Percentiles rank a stretch among this genome's conserved stretches.
Conservation (phyloP, 2,113 vertebrate genomes). For the Sylvia atricapilla region DNA sequence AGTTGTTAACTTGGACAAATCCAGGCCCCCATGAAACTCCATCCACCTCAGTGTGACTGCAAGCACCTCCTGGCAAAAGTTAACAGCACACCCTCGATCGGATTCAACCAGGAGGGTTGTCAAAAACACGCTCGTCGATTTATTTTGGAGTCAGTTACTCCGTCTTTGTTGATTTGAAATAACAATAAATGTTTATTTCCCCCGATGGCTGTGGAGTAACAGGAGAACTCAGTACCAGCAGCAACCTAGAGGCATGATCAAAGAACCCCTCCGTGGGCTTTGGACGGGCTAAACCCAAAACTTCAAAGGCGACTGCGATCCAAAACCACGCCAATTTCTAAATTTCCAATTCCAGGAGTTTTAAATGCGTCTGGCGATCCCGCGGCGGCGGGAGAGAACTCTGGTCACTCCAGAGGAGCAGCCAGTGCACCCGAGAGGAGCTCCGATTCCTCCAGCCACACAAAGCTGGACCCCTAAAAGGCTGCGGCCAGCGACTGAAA, state of each 20-base stretch:
- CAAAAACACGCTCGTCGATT: not conserved
- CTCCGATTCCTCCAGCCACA: not conserved
- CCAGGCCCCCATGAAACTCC: not conserved
- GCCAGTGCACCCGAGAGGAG: not conserved
- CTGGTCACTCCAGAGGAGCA: not conserved
- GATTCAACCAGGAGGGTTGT: not conserved
- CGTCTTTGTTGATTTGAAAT: constrained; percentile 6
- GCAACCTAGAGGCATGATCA: not conserved
- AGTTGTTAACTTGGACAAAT: not conserved
- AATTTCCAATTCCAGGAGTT: constrained; percentile 37
- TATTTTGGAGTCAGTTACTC: not conserved
- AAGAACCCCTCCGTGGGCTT: not conserved
- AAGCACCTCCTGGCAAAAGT: not conserved
- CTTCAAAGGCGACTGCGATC: constrained; percentile 12
- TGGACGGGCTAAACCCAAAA: not conserved
- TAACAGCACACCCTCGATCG: not conserved
- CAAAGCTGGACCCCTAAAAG: not conserved
- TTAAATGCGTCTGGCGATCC: not conserved
- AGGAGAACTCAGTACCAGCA: constrained; percentile 17
- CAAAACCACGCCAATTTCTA: not conserved
- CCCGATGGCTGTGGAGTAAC: not conserved
- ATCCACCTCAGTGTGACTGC: not conserved
- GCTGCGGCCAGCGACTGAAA: not conserved
- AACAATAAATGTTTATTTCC: constrained; percentile 39
- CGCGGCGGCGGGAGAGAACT: not conserved